Evolutionary conservation across 2,113 vertebrate genomes (phyloP).

Genomic region (Orthochromis malagaraziensis): DNA sequence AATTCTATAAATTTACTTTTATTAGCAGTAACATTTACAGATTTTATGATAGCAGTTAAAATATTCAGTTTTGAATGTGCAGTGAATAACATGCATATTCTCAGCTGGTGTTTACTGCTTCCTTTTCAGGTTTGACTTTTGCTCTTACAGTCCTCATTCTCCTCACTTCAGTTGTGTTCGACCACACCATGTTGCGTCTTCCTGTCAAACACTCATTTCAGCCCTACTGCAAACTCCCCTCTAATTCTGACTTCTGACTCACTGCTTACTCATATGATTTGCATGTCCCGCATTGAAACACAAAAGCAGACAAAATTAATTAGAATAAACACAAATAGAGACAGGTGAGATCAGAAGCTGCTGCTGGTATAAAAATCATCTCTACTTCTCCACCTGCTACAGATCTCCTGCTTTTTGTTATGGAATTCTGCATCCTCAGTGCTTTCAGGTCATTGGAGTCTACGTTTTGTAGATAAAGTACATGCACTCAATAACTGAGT

Average conservation of each 20-base stretch:
- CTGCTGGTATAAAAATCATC: background rate
- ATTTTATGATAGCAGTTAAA: background rate
- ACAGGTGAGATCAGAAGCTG: background rate
- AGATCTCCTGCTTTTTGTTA: background rate
- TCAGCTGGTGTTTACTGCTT: background rate
- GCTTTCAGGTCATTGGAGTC: background rate
- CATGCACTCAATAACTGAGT: background rate
- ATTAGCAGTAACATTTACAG: background rate
- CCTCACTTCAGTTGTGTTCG: accelerated
- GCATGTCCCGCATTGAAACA: background rate
- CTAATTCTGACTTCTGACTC: background rate
- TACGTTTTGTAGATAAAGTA: background rate
- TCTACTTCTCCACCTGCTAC: background rate
- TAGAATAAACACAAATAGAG: background rate
- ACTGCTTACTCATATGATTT: background rate
- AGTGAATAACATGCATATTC: accelerated
- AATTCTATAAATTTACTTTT: background rate
- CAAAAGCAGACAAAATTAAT: background rate
- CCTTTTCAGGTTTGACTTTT: background rate
- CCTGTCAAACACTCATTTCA: background rate
- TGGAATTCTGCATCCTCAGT: accelerated
- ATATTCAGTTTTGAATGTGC: background rate
- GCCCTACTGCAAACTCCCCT: background rate
- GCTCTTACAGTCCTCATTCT: background rate
- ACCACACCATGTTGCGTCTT: background rate